phyloP scores from a whole-genome alignment of 2,797 vertebrate genomes.

The Crocidura indochinensis region DNA sequence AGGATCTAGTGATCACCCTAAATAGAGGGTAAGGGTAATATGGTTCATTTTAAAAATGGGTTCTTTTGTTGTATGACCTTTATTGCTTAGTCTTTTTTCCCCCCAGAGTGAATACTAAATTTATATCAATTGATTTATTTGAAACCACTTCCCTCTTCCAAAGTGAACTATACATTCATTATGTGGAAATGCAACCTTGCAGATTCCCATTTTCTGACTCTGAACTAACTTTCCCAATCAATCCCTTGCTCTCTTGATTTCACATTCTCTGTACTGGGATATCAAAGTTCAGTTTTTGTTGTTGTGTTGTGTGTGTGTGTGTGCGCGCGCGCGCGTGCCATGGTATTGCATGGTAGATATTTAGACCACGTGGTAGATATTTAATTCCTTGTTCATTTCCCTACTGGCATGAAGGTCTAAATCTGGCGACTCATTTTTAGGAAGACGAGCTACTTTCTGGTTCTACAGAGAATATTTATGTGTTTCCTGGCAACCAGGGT shows the following conservation, averaged over 20 bases:
- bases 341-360: too few species aligned
- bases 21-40: background rate
- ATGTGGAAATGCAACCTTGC: background rate
- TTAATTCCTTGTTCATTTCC: constrained; percentile 17
- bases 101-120: constrained; percentile 25
- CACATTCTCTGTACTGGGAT: background rate
- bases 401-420: background rate
- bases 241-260: background rate
- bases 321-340: too few species aligned
- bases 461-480: background rate
- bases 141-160: background rate
- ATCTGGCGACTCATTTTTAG: constrained; percentile 36
- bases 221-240: background rate
- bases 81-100: constrained; percentile 9
- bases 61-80: constrained; percentile 23
- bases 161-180: background rate
- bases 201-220: background rate
- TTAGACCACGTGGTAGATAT: background rate
- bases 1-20: background rate
- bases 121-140: background rate
- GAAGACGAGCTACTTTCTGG: background rate
- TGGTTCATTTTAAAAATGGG: background rate
- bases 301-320: too few species aligned
- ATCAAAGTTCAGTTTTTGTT: background rate
- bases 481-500: background rate